A percentile compares a stretch with the other conserved stretches of the same genome.
Evolutionary conservation across 2,797 vertebrate species (phyloP).

Genomic region (Saxicola maurus): DNA sequence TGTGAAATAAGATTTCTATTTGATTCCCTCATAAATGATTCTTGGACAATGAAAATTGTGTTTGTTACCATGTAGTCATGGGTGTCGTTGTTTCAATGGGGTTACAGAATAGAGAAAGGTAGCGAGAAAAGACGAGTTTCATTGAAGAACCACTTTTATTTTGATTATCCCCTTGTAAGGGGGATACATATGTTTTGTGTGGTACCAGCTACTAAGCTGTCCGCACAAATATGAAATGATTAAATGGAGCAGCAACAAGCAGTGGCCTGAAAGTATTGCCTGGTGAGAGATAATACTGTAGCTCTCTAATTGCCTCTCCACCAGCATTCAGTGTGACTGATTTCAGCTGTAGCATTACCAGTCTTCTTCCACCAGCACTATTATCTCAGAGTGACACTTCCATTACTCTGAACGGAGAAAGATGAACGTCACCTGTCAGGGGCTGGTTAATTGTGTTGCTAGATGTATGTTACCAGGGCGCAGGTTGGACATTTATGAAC

Average conservation of each 20-base stretch:
- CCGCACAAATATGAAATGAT: slow-evolving; percentile 64
- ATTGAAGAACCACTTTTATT: neutral
- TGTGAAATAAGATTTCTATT: neutral
- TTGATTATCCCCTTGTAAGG: slow-evolving; percentile 26
- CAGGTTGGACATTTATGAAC: slow-evolving; percentile 85
- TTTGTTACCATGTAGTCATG: neutral
- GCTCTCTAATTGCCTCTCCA: slow-evolving; percentile 79
- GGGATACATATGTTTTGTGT: slow-evolving; percentile 16
- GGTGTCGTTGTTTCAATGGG: neutral
- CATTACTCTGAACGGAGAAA: slow-evolving; percentile 92
- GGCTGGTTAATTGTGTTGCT: slow-evolving; percentile 92
- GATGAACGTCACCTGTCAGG: slow-evolving; percentile 93
- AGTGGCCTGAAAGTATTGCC: slow-evolving; percentile 65
- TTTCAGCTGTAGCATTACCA: slow-evolving; percentile 75
- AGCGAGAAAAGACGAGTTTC: neutral
- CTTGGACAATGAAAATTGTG: neutral
- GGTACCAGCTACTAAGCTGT: slow-evolving; percentile 36
- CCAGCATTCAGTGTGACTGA: slow-evolving; percentile 74
- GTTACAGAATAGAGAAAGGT: neutral
- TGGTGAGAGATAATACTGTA: slow-evolving; percentile 68
- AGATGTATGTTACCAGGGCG: slow-evolving; percentile 84
- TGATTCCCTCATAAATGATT: neutral
- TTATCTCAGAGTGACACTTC: slow-evolving; percentile 92
- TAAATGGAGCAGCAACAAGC: slow-evolving; percentile 65
- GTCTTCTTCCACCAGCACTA: slow-evolving; percentile 81